Evolutionary conservation across 2,888 invertebrate species (phyloP), one percentile per base, ranked within the genome.

Genomic region (Drosophila prolongata): DNA sequence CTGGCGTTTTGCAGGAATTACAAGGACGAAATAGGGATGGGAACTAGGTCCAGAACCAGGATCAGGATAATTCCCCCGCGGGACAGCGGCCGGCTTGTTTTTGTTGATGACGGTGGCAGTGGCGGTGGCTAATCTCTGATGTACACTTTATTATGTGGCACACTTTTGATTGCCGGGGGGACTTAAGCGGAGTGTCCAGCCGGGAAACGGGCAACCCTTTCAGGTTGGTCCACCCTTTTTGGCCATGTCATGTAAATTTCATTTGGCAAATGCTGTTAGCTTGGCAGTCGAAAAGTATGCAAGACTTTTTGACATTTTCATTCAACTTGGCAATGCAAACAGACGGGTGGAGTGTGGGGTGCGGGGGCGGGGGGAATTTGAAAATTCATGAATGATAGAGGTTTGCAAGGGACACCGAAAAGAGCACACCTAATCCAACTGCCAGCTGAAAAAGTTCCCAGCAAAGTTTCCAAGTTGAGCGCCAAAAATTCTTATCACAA

Each of bases 101-200:
- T 77, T 77, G 81, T 70, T 66, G 66, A 66, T 65, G 65, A 47
- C 68, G 73, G 47, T 59, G 24, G 19, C 19, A 3, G 47, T 59
- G 19, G 24, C 24, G 4, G 47, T 59, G 58, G 79, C 81, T 83
- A 87, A 83, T 83, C 87, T 83, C 87, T 81, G 83, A 81, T 83
- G 87, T 81, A 75, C 76, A 87, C 83, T 84, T 83, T 87, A 87
- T 83, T 83, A 87, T 79, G 81, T 78, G 74, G 84, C 78, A 71
- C 62, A 80, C 72, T 73, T 77, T 83, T 79, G 79, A 84, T 83
- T 80, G 79, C 68, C 54, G 37, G 38, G 61, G 52, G 57, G 74
- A 68, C 79, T 67, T 61, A 54, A 80, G 65, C 58, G 10, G 52
- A 19, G 30, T 50, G 50, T 47, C 56, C 38, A 27, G 30, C 19